These are phyloP conservation scores for Seriola dumerili DNA, from an alignment of 2,113 vertebrate genomes.

Conservation along the genomic window DNA sequence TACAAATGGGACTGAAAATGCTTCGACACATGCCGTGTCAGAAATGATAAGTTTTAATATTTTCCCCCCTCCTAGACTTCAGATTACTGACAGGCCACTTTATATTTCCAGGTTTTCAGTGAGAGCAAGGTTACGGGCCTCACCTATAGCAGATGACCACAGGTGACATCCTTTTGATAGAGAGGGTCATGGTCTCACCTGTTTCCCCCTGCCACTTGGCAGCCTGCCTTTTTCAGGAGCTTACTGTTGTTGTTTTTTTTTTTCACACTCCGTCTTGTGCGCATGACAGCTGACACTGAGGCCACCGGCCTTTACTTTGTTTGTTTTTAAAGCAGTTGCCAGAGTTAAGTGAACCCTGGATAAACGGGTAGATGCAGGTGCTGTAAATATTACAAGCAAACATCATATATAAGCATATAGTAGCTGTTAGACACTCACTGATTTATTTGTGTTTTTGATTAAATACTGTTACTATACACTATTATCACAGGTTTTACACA, in stretches of 20 bases:
- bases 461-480: not conserved
- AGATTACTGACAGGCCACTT: conserved; percentile 55
- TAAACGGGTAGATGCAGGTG: not conserved
- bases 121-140: conserved; percentile 30
- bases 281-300: conserved; percentile 52
- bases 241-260: conserved; percentile 19
- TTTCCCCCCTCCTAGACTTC: conserved; percentile 33
- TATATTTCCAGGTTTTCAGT: conserved; percentile 52
- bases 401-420: not conserved
- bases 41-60: conserved; percentile 66
- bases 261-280: conserved; percentile 28
- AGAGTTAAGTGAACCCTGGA: conserved; percentile 36
- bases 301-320: conserved; percentile 41
- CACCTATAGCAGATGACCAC: conserved; percentile 36
- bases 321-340: conserved; percentile 64
- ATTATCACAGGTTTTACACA: conserved; percentile 2
- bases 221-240: conserved; percentile 36
- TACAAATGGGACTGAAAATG: conserved; percentile 69
- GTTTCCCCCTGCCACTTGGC: conserved; percentile 32
- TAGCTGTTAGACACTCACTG: not conserved
- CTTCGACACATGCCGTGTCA: conserved; percentile 57
- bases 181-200: conserved; percentile 59
- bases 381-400: not conserved
- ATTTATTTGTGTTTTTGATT: not conserved
- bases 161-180: conserved; percentile 68